Evolutionary conservation across 2,888 invertebrate genomes (phyloP), one percentile per base, ranked within the genome.

Genomic region (Scaeva pyrastri): DNA sequence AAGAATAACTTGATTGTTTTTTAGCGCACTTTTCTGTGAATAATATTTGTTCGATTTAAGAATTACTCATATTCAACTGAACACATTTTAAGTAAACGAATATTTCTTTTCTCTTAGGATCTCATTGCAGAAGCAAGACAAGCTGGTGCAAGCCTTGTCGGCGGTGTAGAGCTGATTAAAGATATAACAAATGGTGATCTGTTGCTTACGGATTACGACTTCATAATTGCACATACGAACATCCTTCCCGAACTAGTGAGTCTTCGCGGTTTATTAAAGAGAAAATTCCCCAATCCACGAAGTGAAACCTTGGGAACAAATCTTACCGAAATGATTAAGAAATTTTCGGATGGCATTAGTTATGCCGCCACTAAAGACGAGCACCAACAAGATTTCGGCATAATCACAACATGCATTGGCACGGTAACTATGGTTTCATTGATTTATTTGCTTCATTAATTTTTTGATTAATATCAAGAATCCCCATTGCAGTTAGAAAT

Each of bases 231-330:
- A 0, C 97, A 97, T 93, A 96, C 96, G 0, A 95, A 96, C 90
- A 96, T 97, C 84, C 91, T 97, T 64, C 94, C 96, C 0, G 97
- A 97, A 70, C 90, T 98, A 45, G 94, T 96, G 1, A 93, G 94
- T 0, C 93, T 98, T 76, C 94, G 97, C 86, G 97, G 97, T 2
- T 90, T 97, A 56, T 93, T 98, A 94, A 97, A 96, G 89, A 94
- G 93, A 84, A 95, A 94, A 89, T 97, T 97, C 91, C 98, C 98
- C 0, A 96, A 94, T 89, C 92, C 94, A 0, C 94, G 93, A 89
- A 88, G 89, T 48, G 97, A 96, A 48, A 96, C 96, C 1, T 90
- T 98, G 21, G 95, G 95, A 73, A 88, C 93, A 0, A 94, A 97
- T 91, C 91, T 97, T 0, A 91, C 90, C 0, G 92, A 91, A 3